Evolutionary conservation across 2,888 invertebrate species (phyloP).

Genomic region (Teleiodes luculella): DNA sequence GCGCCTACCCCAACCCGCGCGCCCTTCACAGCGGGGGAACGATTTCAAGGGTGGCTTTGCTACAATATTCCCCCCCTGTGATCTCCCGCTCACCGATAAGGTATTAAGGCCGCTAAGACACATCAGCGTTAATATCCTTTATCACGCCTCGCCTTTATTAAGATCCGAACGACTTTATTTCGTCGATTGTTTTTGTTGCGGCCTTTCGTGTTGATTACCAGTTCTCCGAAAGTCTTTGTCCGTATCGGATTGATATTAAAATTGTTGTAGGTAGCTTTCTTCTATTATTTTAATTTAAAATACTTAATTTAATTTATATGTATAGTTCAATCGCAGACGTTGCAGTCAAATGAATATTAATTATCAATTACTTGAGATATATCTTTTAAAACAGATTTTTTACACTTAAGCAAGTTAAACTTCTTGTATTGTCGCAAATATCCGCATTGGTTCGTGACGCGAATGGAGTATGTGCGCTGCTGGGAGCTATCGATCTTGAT

Average conservation of each 20-base stretch:
- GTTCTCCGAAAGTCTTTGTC: not conserved
- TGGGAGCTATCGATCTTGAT: conserved; percentile 25
- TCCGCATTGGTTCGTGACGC: conserved; percentile 21
- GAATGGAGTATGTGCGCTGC: conserved; percentile 23
- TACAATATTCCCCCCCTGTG: conserved; percentile 55
- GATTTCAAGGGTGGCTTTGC: conserved; percentile 65
- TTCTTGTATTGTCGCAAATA: conserved; percentile 29
- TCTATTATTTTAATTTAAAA: not conserved
- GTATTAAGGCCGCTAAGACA: conserved; percentile 61
- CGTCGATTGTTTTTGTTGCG: conserved; percentile 34
- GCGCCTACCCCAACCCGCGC: conserved; percentile 33
- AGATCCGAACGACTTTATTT: conserved; percentile 46
- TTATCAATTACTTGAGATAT: no score
- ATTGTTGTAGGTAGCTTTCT: no score
- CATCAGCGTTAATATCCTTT: conserved; percentile 58
- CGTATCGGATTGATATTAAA: not conserved
- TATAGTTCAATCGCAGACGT: no score
- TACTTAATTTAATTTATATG: no score
- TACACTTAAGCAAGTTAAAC: no score
- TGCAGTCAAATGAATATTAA: no score
- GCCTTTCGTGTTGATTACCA: conserved; percentile 4
- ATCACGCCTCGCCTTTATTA: conserved; percentile 52
- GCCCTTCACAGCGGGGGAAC: conserved; percentile 50
- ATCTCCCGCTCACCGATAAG: conserved; percentile 57
- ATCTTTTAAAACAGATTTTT: no score